phyloP scores from a whole-genome alignment of 2,888 invertebrate species.

The Matsumyia berberina region DNA sequence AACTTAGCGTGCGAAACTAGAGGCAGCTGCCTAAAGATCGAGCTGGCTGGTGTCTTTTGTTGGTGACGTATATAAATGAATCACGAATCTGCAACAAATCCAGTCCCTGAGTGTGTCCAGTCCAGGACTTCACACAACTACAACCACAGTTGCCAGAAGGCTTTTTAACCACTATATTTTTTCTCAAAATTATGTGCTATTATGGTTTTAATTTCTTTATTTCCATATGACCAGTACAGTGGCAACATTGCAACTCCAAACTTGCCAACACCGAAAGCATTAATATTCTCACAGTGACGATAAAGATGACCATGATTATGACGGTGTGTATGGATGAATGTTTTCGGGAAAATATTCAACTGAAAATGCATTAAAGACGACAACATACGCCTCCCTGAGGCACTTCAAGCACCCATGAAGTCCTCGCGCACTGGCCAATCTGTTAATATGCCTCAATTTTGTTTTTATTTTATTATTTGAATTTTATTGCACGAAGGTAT shows the following conservation, averaged over 20 bases:
- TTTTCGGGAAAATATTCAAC: slow-evolving; percentile 8
- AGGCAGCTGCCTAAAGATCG: too few species aligned
- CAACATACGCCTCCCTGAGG: not conserved
- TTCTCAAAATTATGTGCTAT: slow-evolving; percentile 52
- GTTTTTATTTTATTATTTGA: too few species aligned
- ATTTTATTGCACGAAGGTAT: not conserved
- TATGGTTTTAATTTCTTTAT: slow-evolving; percentile 67
- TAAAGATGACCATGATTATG: slow-evolving; percentile 18
- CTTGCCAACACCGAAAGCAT: not conserved
- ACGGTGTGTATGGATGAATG: not conserved
- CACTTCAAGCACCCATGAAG: not conserved
- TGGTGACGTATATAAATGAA: too few species aligned
- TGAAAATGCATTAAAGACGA: slow-evolving; percentile 9
- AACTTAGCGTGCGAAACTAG: too few species aligned
- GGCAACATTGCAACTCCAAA: not conserved
- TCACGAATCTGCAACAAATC: not conserved
- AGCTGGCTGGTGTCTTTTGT: too few species aligned
- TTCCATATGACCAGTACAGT: slow-evolving; percentile 36
- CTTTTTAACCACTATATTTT: slow-evolving; percentile 33
- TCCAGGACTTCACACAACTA: too few species aligned
- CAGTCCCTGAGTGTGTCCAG: too few species aligned
- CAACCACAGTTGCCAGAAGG: too few species aligned
- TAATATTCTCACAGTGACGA: not conserved
- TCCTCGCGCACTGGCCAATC: not conserved
- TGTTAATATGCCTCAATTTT: too few species aligned